phyloP scores from a whole-genome alignment of 2,113 vertebrate genomes.

The Cyprinodon brontotheroides region DNA sequence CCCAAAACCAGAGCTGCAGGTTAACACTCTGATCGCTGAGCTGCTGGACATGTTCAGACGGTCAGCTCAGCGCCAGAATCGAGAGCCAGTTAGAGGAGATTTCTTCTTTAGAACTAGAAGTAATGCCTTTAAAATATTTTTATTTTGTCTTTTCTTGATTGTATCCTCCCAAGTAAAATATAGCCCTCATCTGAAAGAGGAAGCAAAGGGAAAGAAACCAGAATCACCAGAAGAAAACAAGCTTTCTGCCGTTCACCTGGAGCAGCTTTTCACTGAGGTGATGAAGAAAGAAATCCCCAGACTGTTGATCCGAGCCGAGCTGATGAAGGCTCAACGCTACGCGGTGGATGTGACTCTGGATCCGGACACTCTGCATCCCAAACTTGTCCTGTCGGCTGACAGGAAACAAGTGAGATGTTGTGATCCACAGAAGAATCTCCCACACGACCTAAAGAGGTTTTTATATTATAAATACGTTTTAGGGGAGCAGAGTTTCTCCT shows the following conservation, averaged over 20 bases:
- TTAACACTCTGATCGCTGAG: conserved; percentile 10
- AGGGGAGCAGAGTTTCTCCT: conserved; percentile 2
- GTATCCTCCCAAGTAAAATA: neutral
- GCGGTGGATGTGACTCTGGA: conserved; percentile 2
- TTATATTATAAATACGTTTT: neutral
- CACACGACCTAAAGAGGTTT: neutral
- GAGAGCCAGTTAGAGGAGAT: accelerated
- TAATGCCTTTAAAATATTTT: neutral
- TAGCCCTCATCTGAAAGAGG: neutral
- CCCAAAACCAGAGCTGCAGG: conserved; percentile 21
- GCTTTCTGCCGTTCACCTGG: neutral
- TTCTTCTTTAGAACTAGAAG: neutral
- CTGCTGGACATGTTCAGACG: neutral
- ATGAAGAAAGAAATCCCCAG: neutral
- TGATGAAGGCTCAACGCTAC: neutral
- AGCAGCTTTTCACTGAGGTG: neutral
- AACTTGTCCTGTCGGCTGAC: conserved; percentile 11
- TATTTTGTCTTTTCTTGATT: accelerated
- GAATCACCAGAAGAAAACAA: neutral
- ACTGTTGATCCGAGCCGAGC: neutral
- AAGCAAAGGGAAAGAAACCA: neutral
- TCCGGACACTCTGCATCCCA: neutral
- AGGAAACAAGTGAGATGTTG: neutral
- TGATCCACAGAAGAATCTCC: accelerated
- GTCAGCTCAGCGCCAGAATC: neutral